Evolutionary conservation across 2,113 vertebrate genomes (phyloP), one percentile per base, ranked within the genome.

Genomic region (Axis porcinus): DNA sequence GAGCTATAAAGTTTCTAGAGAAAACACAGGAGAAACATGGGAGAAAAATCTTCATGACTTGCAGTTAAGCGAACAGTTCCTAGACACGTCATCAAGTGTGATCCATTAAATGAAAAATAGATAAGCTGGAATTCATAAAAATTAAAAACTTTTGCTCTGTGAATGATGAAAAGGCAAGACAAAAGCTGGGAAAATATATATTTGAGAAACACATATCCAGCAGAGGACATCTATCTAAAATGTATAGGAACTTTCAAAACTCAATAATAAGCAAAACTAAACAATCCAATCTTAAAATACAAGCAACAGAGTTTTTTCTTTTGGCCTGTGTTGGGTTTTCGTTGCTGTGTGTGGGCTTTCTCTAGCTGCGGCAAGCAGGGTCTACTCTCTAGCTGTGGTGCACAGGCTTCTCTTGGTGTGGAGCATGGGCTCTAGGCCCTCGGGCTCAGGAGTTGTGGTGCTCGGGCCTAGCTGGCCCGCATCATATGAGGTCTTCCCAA

Each of bases 361-460:
- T 43, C 70, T 27, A 4, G 36, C 7, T 14, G 6, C 0, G 0
- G 70, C 70, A 14, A 2, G 12, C 0, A 6, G 40, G 23, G 23
- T 13, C 5, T 27, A 2, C 6, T 3, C n/a, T 43, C 12, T 76
- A 43, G 70, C 2, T 43, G 21, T 27, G 36, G 36, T 27, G 36
- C 23, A 3, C 2, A 6, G 23, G 40, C 70, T 27, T 43, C 36
- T 76, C 70, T 43, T 13, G 70, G 21, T 13, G 11, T 7, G 36
- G 36, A 76, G 70, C 70, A 27, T 23, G 13, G 70, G 36, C 36
- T 76, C 3, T 43, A 14, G 12, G 70, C 36, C 28, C 70, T 3
- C 0, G 12, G 70, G 70, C 70, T 76, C 36, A 3, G 36, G 36
- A 27, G 40, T 16, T 25, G 40, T 7, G 36, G 70, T 27, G 70